Base-by-base conservation (phyloP, 2,888 invertebrate species). In the Chaitophorus viminalis region DNA sequence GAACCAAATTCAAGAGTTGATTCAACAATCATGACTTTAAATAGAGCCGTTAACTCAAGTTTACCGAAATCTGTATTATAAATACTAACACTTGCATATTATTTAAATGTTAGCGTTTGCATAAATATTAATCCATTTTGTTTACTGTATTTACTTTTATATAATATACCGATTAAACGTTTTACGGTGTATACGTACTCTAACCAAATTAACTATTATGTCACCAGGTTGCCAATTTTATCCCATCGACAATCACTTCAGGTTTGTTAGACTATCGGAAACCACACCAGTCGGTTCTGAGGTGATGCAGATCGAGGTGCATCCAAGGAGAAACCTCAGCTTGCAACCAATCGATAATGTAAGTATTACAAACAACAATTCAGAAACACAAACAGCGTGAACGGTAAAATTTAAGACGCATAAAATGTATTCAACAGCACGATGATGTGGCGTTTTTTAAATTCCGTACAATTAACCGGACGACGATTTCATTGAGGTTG, bases 211-310 rank as follows among this genome's bases (percentile, higher is more conserved):
- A 14, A 29, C 31, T 70, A 31, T 46, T 77, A 46, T 85, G 65
- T 77, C 33, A 75, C 68, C 14, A 95, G 96, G 94, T 91, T 97
- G 97, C 91, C 95, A 96, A 91, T 97, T 97, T 92, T 96, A 96
- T 91, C 96, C 96, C 14, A 93, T 94, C 3, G 95, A 95, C 65
- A 97, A 97, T 91, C 96, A 96, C 90, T 92, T 96, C 89, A 94
- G 96, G 90, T 97, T 97, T 91, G 96, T 97, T 89, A 93, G 97
- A 90, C 95, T 97, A 89, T 96, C 96, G 11, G 97, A 97, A 91
- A 95, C 96, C 91, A 92, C 96, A 11, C 92, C 93, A 89, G 94
- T 96, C 2, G 96, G 96, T 21, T 94, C 95, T 85, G 96, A 96
- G 91, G 95, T 97, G 21, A 92, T 97, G 46, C 93, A 93, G 89